Evolutionary conservation across 2,888 invertebrate species (phyloP).

Genomic region (Cerceris ruficornis): DNA sequence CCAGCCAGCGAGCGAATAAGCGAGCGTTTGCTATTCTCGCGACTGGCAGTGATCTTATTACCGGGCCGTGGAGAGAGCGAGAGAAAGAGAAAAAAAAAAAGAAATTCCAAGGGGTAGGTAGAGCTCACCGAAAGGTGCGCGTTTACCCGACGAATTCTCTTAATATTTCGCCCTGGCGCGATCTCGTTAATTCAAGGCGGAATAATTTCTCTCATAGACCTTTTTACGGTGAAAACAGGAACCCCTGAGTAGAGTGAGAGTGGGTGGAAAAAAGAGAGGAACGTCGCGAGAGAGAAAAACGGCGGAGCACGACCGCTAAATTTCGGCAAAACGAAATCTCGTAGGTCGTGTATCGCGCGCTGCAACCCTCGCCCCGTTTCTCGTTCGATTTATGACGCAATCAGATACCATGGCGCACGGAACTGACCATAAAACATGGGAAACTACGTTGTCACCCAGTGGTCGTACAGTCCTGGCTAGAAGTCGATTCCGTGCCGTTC

Average conservation of each 20-base stretch:
- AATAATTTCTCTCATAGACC: neutral
- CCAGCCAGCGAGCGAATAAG: neutral
- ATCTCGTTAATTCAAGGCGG: slow-evolving; percentile 9
- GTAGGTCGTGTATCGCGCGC: slow-evolving; percentile 67
- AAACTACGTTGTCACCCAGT: slow-evolving; percentile 76
- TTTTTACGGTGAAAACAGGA: too few relatives aligned
- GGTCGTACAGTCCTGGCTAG: slow-evolving; percentile 66
- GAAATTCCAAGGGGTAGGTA: neutral
- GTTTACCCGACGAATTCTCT: neutral
- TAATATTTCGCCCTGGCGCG: slow-evolving; percentile 10
- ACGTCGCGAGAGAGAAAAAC: slow-evolving; percentile 18
- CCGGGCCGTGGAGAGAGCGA: neutral
- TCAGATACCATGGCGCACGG: slow-evolving; percentile 77
- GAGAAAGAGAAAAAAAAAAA: neutral
- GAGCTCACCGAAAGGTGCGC: neutral
- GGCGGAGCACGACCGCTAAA: slow-evolving; percentile 64
- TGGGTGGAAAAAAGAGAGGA: slow-evolving; percentile 16
- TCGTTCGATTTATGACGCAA: slow-evolving; percentile 79
- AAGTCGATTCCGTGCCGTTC: slow-evolving; percentile 46
- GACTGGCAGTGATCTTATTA: neutral
- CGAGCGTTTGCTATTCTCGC: neutral
- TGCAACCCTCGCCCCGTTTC: slow-evolving; percentile 64
- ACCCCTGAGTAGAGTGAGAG: too few relatives aligned
- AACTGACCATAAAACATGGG: slow-evolving; percentile 78
- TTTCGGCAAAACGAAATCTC: slow-evolving; percentile 70